Percentiles rank a stretch among this genome's conserved stretches.
These are phyloP conservation scores for Mystacides longicornis DNA, from an alignment of 2,888 invertebrate genomes.

Conservation along the genomic window DNA sequence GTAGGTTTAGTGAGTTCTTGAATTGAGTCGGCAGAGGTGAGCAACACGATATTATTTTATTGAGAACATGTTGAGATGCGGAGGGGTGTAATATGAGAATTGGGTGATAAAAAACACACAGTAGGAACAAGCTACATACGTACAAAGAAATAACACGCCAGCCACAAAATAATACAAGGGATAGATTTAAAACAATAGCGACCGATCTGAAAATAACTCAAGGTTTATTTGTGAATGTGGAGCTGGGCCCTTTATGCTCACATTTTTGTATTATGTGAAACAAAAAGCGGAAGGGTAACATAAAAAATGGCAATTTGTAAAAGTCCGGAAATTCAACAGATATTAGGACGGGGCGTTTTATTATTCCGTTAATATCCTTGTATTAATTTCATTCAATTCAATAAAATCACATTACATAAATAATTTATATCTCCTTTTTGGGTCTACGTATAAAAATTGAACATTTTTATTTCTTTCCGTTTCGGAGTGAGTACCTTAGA, in stretches of 20 bases:
- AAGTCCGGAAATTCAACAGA: not conserved
- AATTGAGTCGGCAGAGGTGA: no score
- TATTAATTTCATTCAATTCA: no score
- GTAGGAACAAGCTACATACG: not conserved
- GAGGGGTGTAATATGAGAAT: not conserved
- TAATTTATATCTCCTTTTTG: no score
- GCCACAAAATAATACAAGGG: not conserved
- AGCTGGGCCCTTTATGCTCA: no score
- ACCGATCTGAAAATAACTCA: not conserved
- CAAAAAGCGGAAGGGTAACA: not conserved
- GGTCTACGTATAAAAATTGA: no score
- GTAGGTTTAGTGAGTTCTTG: no score
- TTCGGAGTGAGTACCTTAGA: no score
- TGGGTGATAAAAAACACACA: not conserved
- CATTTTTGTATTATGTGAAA: no score
- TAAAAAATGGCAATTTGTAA: conserved; percentile 1
- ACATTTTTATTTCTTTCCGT: no score
- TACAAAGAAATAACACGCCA: no score
- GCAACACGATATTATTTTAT: not conserved
- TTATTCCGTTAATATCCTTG: not conserved
- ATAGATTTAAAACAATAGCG: not conserved
- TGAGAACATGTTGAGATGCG: not conserved
- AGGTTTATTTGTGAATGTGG: not conserved
- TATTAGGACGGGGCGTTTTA: not conserved
- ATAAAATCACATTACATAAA: no score